Percentiles rank a stretch among this genome's conserved stretches.
These are phyloP conservation scores for Lysandra coridon DNA, from an alignment of 2,888 invertebrate species.

Conservation along the genomic window DNA sequence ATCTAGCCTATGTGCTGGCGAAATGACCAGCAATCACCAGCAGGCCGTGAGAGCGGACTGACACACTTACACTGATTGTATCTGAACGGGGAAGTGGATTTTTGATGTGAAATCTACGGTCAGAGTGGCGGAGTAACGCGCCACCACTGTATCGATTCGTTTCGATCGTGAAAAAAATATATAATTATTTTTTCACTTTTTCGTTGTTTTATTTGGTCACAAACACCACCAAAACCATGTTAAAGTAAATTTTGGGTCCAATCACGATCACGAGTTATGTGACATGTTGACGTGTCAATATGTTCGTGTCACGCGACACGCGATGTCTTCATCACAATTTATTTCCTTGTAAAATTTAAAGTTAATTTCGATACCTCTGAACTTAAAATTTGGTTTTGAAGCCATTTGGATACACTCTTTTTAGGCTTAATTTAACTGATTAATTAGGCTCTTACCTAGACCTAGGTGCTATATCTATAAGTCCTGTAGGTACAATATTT, in stretches of 20 bases:
- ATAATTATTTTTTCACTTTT: too few relatives aligned
- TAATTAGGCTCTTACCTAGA: too few relatives aligned
- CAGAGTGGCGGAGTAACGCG: neutral
- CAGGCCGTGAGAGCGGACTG: constrained; percentile 14
- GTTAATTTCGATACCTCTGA: neutral
- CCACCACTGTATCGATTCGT: neutral
- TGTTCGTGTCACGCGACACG: neutral
- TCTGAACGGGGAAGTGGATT: neutral
- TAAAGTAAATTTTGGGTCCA: neutral
- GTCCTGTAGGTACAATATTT: too few relatives aligned
- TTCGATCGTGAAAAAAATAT: neutral
- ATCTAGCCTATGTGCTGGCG: neutral
- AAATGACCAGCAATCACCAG: constrained; percentile 17
- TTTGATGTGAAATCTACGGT: constrained; percentile 3
- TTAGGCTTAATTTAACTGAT: too few relatives aligned
- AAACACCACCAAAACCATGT: neutral
- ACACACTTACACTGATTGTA: constrained; percentile 9
- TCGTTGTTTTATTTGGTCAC: neutral
- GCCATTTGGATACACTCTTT: too few relatives aligned
- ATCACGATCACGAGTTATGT: neutral
- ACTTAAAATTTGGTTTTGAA: neutral
- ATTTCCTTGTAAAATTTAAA: neutral
- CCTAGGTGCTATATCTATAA: too few relatives aligned
- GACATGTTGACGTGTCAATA: neutral
- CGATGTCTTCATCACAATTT: neutral